A percentile compares a stretch with the other conserved stretches of the same genome.
phyloP scores from a whole-genome alignment of 2,888 invertebrate species.

The Hirtodrosophila duncani region DNA sequence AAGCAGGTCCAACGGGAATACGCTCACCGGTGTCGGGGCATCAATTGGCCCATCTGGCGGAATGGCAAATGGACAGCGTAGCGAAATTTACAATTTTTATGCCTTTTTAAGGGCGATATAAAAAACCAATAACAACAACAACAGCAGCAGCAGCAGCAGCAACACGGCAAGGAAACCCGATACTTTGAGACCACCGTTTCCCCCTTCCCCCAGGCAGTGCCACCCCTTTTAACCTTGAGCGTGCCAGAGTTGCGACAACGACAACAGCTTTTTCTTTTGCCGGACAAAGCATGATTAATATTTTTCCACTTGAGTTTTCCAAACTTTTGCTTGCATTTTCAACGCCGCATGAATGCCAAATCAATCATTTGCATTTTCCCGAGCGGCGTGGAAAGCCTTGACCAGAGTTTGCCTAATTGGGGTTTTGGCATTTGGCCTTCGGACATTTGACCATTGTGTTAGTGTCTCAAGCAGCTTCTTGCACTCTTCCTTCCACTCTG shows the following conservation, averaged over 20 bases:
- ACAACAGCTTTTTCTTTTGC: slow-evolving; percentile 21
- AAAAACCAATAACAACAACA: slow-evolving; percentile 64
- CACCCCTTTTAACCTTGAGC: too few species aligned
- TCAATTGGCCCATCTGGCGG: slow-evolving; percentile 59
- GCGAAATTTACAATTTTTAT: slow-evolving; percentile 54
- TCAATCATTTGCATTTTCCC: slow-evolving; percentile 55
- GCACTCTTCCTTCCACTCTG: slow-evolving; percentile 6
- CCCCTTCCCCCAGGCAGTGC: too few species aligned
- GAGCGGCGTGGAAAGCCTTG: not conserved
- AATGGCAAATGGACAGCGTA: slow-evolving; percentile 61
- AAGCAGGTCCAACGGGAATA: slow-evolving; percentile 32
- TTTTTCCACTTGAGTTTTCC: slow-evolving; percentile 33
- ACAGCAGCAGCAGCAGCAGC: not conserved
- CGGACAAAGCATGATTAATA: slow-evolving; percentile 60
- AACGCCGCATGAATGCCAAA: slow-evolving; percentile 27
- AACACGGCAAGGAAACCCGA: not conserved
- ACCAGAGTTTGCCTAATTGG: slow-evolving; percentile 57
- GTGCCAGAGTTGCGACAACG: too few species aligned
- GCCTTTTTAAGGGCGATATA: slow-evolving; percentile 64
- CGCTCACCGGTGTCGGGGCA: too few species aligned
- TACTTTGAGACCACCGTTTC: not conserved
- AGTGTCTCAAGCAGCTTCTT: slow-evolving; percentile 30
- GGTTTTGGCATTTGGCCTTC: slow-evolving; percentile 62
- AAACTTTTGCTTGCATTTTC: slow-evolving; percentile 33
- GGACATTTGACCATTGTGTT: slow-evolving; percentile 62